Percentiles rank a stretch among this genome's conserved stretches.
phyloP scores from a whole-genome alignment of 2,888 invertebrate genomes.

The Erynnis tages region DNA sequence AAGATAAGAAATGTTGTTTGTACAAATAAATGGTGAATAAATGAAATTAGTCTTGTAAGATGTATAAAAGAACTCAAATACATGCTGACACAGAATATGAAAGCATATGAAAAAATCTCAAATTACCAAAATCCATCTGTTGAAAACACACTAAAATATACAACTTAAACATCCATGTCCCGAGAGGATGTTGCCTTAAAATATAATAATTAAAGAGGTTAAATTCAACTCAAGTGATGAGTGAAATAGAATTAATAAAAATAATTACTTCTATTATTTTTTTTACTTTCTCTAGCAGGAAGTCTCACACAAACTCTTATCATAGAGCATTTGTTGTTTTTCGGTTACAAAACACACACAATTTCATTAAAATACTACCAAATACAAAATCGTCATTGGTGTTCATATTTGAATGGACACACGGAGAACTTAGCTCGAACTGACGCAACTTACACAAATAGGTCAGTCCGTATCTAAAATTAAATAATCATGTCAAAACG shows the following conservation, averaged over 20 bases:
- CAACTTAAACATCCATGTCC: constrained; percentile 7
- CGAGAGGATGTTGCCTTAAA: neutral
- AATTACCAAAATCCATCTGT: too few species aligned
- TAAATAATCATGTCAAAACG: constrained; percentile 67
- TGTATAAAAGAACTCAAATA: too few species aligned
- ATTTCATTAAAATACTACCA: constrained; percentile 34
- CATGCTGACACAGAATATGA: too few species aligned
- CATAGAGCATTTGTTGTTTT: neutral
- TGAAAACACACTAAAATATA: constrained; percentile 3
- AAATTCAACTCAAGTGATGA: too few species aligned
- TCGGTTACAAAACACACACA: constrained; percentile 9
- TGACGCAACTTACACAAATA: constrained; percentile 51
- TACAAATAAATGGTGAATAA: too few species aligned
- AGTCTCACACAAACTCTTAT: neutral
- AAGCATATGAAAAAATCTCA: too few species aligned
- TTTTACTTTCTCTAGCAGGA: neutral
- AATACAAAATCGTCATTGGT: constrained; percentile 35
- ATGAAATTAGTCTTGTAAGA: too few species aligned
- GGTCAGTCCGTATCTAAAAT: constrained; percentile 68
- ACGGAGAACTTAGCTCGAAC: constrained; percentile 35
- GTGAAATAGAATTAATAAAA: too few species aligned
- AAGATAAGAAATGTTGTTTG: too few species aligned
- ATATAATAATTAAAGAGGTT: too few species aligned
- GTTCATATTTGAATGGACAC: constrained; percentile 34
- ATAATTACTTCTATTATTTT: too few species aligned